These are phyloP conservation scores for Leuctra nigra DNA, from an alignment of 2,888 invertebrate species.

Conservation along the genomic window DNA sequence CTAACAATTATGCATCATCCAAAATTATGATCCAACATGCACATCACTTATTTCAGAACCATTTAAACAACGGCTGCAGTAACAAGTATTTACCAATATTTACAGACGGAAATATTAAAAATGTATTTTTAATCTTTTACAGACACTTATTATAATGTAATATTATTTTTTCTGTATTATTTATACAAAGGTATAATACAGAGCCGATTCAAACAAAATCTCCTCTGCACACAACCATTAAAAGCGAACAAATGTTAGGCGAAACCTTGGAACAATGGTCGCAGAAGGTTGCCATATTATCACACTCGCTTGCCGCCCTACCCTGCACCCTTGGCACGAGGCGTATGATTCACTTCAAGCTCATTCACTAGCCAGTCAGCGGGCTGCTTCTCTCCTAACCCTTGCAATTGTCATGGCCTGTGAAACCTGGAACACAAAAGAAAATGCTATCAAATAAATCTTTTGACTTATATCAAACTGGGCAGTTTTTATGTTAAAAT, in stretches of 20 bases:
- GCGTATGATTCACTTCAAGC: conserved; percentile 21
- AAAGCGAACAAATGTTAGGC: conserved; percentile 12
- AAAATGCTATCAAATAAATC: too few species aligned
- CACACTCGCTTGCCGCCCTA: conserved; percentile 17
- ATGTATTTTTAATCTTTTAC: conserved; percentile 14
- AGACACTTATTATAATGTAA: conserved; percentile 20
- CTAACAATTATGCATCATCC: background rate
- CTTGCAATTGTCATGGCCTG: conserved; percentile 70
- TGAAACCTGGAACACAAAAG: conserved; percentile 54
- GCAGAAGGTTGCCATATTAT: conserved; percentile 5
- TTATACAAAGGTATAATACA: conserved; percentile 21
- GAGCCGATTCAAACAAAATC: conserved; percentile 5
- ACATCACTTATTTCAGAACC: background rate
- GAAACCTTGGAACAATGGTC: conserved; percentile 5
- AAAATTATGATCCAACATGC: background rate
- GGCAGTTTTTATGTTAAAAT: too few species aligned
- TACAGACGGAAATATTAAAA: conserved; percentile 27
- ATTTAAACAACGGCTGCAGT: conserved; percentile 22
- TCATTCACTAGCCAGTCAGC: conserved; percentile 41
- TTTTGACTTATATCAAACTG: too few species aligned
- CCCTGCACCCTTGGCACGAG: background rate
- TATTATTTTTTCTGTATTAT: conserved; percentile 20
- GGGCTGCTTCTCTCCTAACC: conserved; percentile 42
- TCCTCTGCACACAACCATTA: conserved; percentile 12
- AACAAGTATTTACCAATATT: conserved; percentile 19